A percentile compares a stretch with the other conserved stretches of the same genome.
Conservation (phyloP, 2,888 invertebrate genomes). For the Nudaria mundana region DNA sequence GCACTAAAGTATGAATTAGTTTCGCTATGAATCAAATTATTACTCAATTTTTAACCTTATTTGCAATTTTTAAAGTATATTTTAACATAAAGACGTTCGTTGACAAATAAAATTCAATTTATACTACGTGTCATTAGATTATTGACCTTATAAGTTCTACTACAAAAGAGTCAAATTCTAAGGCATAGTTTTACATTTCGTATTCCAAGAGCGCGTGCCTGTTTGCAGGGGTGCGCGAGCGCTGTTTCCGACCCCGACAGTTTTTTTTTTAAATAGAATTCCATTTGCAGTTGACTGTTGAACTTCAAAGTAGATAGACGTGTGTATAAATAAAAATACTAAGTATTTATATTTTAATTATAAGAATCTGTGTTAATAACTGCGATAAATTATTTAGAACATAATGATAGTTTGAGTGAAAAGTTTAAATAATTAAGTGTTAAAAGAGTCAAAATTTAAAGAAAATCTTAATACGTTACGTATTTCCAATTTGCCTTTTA, state of each 20-base stretch:
- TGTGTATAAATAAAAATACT: constrained; percentile 15
- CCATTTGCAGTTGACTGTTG: constrained; percentile 63
- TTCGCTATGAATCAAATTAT: constrained; percentile 10
- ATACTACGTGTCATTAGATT: background rate
- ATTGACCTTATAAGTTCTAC: background rate
- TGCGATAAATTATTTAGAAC: too few relatives aligned
- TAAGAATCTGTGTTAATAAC: constrained; percentile 12
- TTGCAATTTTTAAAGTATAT: background rate
- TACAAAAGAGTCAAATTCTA: constrained; percentile 10
- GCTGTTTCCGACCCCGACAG: constrained; percentile 61
- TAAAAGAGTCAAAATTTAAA: background rate
- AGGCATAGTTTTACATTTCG: constrained; percentile 6
- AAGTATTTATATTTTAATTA: constrained; percentile 10
- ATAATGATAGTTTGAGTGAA: background rate
- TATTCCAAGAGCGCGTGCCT: constrained; percentile 59
- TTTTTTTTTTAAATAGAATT: constrained; percentile 56
- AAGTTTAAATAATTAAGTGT: background rate
- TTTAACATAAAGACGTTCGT: background rate
- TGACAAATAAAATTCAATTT: background rate
- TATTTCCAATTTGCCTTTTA: background rate
- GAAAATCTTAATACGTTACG: background rate
- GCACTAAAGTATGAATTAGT: constrained; percentile 34
- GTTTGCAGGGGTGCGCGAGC: constrained; percentile 68
- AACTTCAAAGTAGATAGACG: constrained; percentile 48
- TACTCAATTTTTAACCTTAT: constrained; percentile 21